Base-by-base conservation (phyloP, 1,140 invertebrate species). In the Zaprionus lachaisei region DNA sequence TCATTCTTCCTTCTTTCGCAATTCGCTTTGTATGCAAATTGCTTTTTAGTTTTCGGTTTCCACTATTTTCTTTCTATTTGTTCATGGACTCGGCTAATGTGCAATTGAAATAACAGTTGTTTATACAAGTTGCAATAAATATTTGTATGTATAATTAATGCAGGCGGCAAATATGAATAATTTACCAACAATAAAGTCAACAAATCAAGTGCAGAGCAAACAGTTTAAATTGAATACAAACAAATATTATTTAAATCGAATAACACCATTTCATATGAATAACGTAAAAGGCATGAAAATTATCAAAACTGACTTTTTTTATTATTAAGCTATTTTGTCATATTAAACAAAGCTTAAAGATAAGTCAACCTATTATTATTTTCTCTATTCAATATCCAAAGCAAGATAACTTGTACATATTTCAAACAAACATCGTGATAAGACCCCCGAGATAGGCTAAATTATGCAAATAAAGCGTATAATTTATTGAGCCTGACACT, bases 11-110 rank as follows among this genome's bases (percentile, higher is more conserved):
- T 83, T 87, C 81, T 78, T 65, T 66, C 72, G 67, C 58, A 77
- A 77, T 70, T 72, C 49, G 12, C 41, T 87, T 83, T 65, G 65
- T 70, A 89, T 87, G 78, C 73, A 87, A 83, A 87, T 89, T 71
- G 77, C 80, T 87, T 87, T 62, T 67, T 47, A 12, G 15, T 44
- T 66, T 55, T 61, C 41, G 63, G 47, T 55, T 70, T 69, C 68
- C 54, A 28, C 54, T 41, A 38, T 38, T 55, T 34, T 44, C n/a
- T 24, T 37, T 34, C 37, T 17, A 26, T 56, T 63, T 34, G 49
- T 20, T 41, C 37, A n/a, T 15, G 26, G 2, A 28, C 31, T 38
- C 24, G 17, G 58, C 67, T 62, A 70, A 62, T 70, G 31, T 26
- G 31, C 22, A 37, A 55, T 54, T 62, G 34, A 54, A 70, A 62